phyloP scores from a whole-genome alignment of 1,140 invertebrate species.

The Scaptomyza montana region DNA sequence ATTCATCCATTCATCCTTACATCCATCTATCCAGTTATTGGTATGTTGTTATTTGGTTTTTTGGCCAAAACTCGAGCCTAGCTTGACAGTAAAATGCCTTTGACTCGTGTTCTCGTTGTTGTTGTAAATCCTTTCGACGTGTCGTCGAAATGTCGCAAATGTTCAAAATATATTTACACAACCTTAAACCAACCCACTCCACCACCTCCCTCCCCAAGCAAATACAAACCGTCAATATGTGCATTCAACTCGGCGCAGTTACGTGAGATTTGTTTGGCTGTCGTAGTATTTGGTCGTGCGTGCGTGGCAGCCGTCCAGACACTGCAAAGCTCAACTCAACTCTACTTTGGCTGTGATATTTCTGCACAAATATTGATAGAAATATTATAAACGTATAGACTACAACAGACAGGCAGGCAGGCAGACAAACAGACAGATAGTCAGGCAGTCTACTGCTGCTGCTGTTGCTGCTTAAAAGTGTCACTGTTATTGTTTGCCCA shows the following conservation, averaged over 20 bases:
- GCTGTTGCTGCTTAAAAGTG: constrained; percentile 37
- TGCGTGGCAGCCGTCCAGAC: constrained; percentile 30
- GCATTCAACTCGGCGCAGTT: constrained; percentile 24
- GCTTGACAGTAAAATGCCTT: constrained; percentile 23
- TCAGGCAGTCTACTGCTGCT: constrained; percentile 27
- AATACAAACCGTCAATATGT: too few relatives aligned
- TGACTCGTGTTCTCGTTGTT: constrained; percentile 43
- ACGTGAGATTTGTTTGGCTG: constrained; percentile 57
- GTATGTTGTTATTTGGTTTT: constrained; percentile 10
- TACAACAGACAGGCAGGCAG: constrained; percentile 9
- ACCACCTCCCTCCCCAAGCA: too few relatives aligned
- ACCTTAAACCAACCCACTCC: neutral
- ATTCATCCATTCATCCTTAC: too few relatives aligned
- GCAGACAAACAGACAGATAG: constrained; percentile 9
- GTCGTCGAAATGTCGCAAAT: constrained; percentile 65
- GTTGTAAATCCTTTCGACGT: constrained; percentile 77
- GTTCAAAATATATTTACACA: constrained; percentile 74
- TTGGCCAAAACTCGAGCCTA: constrained; percentile 9
- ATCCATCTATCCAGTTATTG: neutral
- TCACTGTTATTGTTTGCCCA: constrained; percentile 66
- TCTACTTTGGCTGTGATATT: constrained; percentile 56
- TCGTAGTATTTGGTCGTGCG: constrained; percentile 53
- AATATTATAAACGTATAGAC: constrained; percentile 42
- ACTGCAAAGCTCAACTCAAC: neutral
- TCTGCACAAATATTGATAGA: constrained; percentile 70